phyloP scores from a whole-genome alignment of 1,140 invertebrate species.

The Drosophila pseudoananassae region DNA sequence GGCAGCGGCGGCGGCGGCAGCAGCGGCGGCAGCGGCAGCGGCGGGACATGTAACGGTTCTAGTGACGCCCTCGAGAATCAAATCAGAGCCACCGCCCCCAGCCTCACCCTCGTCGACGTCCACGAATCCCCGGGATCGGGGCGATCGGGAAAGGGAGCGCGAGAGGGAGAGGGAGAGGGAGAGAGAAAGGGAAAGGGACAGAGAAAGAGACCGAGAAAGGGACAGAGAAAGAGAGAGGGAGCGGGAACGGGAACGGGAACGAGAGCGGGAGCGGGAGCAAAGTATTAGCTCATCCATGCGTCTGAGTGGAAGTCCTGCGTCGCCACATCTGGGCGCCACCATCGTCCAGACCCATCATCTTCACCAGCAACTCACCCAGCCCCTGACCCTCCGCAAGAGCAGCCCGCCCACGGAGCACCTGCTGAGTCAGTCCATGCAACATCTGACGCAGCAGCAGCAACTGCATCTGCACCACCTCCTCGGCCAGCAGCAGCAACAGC shows the following conservation, averaged over 20 bases:
- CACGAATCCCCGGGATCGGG: slow-evolving; percentile 34
- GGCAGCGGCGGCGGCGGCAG: slow-evolving; percentile 58
- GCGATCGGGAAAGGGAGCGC: slow-evolving; percentile 16
- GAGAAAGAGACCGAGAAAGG: slow-evolving; percentile 22
- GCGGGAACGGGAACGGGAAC: slow-evolving; percentile 35
- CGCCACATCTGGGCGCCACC: slow-evolving; percentile 40
- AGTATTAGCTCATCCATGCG: slow-evolving; percentile 69
- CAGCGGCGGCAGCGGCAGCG: slow-evolving; percentile 54
- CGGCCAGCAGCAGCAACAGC: slow-evolving; percentile 84
- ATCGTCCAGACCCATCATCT: slow-evolving; percentile 79
- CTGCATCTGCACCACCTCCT: slow-evolving; percentile 77
- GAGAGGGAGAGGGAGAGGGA: slow-evolving; percentile 38
- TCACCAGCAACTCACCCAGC: slow-evolving; percentile 79
- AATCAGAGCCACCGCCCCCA: slow-evolving; percentile 78
- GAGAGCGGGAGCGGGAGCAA: slow-evolving; percentile 51
- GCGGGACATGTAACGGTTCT: slow-evolving; percentile 83
- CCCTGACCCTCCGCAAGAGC: slow-evolving; percentile 73
- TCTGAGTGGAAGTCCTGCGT: slow-evolving; percentile 51
- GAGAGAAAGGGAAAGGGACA: slow-evolving; percentile 25
- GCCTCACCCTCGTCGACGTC: slow-evolving; percentile 74
- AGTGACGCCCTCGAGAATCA: slow-evolving; percentile 82
- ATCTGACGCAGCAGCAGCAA: slow-evolving; percentile 74
- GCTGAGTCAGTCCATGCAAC: slow-evolving; percentile 81
- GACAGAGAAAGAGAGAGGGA: slow-evolving; percentile 22
- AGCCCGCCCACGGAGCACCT: slow-evolving; percentile 82